Evolutionary conservation across 2,797 vertebrate genomes (phyloP), one percentile per base, ranked within the genome.

Genomic region (Dendrocincla tyrannina): DNA sequence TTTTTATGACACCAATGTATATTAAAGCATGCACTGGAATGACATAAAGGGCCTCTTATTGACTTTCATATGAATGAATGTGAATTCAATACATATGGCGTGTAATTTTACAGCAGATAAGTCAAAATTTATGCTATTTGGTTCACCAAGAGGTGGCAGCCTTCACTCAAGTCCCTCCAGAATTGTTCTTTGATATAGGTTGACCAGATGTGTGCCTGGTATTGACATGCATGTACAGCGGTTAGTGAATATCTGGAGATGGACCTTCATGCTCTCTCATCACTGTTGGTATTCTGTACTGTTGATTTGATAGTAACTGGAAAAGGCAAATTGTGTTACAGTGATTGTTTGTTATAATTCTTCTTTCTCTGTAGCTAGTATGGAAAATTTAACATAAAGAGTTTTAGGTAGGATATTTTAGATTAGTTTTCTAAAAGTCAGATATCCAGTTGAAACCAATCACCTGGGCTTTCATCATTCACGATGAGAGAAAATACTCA

Each of bases 61-160:
- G 17, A 60, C 35, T 66, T 85, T 67, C 11, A 33, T 30, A 69
- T 19, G 15, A 41, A 41, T 7, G 11, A 74, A 27, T 50, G 15
- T 55, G 27, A 83, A 42, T 42, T 68, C n/a, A 58, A 8, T 47
- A 53, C 12, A 27, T 33, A 15, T 24, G 66, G 42, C 1, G 1
- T 78, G 25, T 75, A 28, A 16, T 64, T 74, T 87, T 75, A 37
- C 24, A 33, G 17, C 25, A 78, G 17, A 58, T n/a, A 35, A 78
- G 10, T 39, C 46, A 58, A 39, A 67, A 24, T 89, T 37, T 49
- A 30, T 85, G 78, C 32, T 88, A 11, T 81, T 93, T 70, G 83
- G 49, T 62, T 94, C 53, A 78, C 82, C 85, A 58, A 94, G 85
- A 96, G 89, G 82, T 93, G 88, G 85, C 91, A 95, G 62, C 46